Percentiles rank a stretch among this genome's conserved stretches.
These are phyloP conservation scores for Tipula unca DNA, from an alignment of 2,888 invertebrate species.

Conservation along the genomic window DNA sequence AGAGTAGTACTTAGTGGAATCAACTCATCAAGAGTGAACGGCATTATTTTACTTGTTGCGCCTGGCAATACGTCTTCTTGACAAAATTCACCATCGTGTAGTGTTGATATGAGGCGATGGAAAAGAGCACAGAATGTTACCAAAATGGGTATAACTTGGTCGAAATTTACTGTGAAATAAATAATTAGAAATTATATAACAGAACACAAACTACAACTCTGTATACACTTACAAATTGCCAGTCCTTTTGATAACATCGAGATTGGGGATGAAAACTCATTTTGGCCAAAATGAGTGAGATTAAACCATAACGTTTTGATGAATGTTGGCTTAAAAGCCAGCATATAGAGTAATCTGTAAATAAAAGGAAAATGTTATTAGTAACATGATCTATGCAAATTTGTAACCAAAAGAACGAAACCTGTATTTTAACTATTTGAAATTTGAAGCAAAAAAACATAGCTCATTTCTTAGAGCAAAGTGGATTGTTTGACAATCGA, in stretches of 20 bases:
- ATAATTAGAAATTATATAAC: background rate
- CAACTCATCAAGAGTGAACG: slow-evolving; percentile 67
- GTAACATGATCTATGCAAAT: background rate
- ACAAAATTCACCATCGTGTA: slow-evolving; percentile 81
- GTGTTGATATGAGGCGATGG: slow-evolving; percentile 66
- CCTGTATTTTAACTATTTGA: too few relatives aligned
- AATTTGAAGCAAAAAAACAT: too few relatives aligned
- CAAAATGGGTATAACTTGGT: slow-evolving; percentile 63
- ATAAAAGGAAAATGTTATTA: slow-evolving; percentile 21
- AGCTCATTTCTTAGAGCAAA: too few relatives aligned
- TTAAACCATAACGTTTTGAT: slow-evolving; percentile 64
- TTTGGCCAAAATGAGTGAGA: slow-evolving; percentile 37
- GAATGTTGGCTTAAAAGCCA: slow-evolving; percentile 72
- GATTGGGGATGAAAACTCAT: slow-evolving; percentile 40
- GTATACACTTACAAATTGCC: slow-evolving; percentile 36
- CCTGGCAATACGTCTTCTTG: slow-evolving; percentile 39
- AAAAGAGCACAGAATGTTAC: slow-evolving; percentile 80
- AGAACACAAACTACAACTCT: background rate
- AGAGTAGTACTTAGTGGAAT: slow-evolving; percentile 62
- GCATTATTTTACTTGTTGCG: slow-evolving; percentile 34
- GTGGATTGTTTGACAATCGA: too few relatives aligned
- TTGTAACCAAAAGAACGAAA: slow-evolving; percentile 24
- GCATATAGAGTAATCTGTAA: slow-evolving; percentile 61
- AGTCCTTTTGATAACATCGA: slow-evolving; percentile 41
- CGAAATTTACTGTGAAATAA: slow-evolving; percentile 44